These are phyloP conservation scores for Oryzaephilus surinamensis DNA, from an alignment of 1,140 invertebrate genomes.

Conservation along the genomic window DNA sequence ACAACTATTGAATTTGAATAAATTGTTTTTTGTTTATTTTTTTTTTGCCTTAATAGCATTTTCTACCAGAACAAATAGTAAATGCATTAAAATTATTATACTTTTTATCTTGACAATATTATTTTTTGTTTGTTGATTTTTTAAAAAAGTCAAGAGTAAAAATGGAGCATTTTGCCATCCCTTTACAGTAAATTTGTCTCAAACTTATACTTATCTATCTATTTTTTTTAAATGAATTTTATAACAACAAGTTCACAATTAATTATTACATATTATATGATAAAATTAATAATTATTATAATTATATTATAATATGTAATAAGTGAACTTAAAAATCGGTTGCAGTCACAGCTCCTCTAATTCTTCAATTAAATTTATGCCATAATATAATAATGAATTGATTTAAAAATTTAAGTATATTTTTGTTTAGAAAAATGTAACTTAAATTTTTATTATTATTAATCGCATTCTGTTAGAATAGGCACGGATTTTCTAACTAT, in stretches of 20 bases:
- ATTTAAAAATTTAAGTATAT: not conserved
- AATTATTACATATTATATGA: too few species aligned
- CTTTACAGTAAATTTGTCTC: conserved; percentile 3
- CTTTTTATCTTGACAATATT: conserved; percentile 4
- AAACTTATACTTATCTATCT: too few species aligned
- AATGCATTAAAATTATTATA: conserved; percentile 14
- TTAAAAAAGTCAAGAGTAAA: conserved; percentile 4
- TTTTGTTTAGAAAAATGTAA: not conserved
- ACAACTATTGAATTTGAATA: not conserved
- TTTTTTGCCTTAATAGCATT: conserved; percentile 4
- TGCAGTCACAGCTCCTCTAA: conserved; percentile 21
- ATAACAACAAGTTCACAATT: too few species aligned
- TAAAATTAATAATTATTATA: too few species aligned
- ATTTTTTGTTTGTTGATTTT: not conserved
- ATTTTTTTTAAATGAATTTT: too few species aligned
- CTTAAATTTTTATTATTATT: not conserved
- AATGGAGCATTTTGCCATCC: conserved; percentile 13
- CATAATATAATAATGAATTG: not conserved
- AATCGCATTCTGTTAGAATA: conserved; percentile 24
- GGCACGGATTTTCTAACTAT: conserved; percentile 28
- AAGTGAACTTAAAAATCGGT: conserved; percentile 4
- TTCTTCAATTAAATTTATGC: conserved; percentile 2
- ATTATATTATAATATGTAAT: too few species aligned
- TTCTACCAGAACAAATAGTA: conserved; percentile 8
- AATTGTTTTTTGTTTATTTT: not conserved